These are phyloP conservation scores for Catocala fraxini DNA, from an alignment of 2,888 invertebrate species.

Conservation along the genomic window DNA sequence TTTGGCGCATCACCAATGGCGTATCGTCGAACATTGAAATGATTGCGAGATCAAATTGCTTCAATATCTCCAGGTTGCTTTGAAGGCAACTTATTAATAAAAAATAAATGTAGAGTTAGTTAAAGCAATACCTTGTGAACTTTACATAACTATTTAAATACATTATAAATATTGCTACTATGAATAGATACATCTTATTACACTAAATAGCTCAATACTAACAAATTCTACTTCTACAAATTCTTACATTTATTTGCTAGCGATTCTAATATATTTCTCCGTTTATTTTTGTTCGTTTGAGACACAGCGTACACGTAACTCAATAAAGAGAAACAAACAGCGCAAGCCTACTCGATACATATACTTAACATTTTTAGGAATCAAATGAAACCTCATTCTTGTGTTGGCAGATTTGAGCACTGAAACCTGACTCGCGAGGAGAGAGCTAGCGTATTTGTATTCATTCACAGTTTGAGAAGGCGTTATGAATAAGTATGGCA, in stretches of 20 bases:
- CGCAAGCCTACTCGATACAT: not conserved
- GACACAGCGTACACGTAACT: not conserved
- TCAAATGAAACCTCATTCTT: slow-evolving; percentile 17
- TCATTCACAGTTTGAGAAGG: slow-evolving; percentile 73
- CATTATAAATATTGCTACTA: not conserved
- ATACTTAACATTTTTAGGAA: not conserved
- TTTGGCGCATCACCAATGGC: slow-evolving; percentile 43
- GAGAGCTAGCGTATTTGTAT: slow-evolving; percentile 68
- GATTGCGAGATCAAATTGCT: slow-evolving; percentile 56
- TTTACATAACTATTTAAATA: not conserved
- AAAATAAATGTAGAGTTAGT: slow-evolving; percentile 10
- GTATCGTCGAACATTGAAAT: slow-evolving; percentile 50
- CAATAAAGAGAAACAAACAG: not conserved
- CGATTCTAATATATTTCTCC: too few species aligned
- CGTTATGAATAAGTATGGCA: slow-evolving; percentile 84
- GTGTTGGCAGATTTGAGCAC: slow-evolving; percentile 27
- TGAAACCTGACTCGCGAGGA: slow-evolving; percentile 26
- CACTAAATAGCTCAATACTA: too few species aligned
- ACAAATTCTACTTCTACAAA: too few species aligned
- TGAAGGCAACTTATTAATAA: slow-evolving; percentile 40
- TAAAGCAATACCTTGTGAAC: not conserved
- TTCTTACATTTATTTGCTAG: too few species aligned
- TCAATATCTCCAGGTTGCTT: slow-evolving; percentile 52
- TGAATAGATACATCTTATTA: not conserved
- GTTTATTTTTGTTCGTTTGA: too few species aligned